phyloP scores from a whole-genome alignment of 2,797 vertebrate genomes.

The Apodemus agrarius region DNA sequence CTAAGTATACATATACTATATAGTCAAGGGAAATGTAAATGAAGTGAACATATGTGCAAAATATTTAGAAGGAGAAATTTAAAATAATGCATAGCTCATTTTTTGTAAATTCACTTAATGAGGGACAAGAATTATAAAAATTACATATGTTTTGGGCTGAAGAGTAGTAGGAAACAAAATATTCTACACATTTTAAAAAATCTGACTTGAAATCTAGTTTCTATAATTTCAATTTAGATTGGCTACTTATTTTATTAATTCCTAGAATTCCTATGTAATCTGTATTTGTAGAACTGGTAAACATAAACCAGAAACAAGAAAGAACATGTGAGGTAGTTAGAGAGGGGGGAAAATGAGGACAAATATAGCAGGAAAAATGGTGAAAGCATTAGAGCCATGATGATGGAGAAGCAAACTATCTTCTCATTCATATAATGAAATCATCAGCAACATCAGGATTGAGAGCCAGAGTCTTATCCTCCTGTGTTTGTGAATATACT shows the following conservation, averaged over 20 bases:
- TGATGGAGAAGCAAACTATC: background rate
- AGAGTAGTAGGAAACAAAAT: background rate
- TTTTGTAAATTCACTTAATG: background rate
- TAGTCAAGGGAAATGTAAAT: background rate
- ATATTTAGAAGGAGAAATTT: background rate
- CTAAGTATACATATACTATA: background rate
- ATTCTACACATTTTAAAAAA: background rate
- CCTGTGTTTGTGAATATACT: background rate
- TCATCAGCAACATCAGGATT: background rate
- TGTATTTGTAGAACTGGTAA: background rate
- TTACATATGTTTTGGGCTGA: background rate
- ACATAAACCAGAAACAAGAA: conserved; percentile 3
- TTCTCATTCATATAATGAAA: background rate
- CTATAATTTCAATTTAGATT: background rate
- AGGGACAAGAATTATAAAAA: background rate
- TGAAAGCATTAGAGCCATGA: background rate
- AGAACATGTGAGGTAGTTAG: background rate
- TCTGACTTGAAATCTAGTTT: background rate
- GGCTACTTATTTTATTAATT: background rate
- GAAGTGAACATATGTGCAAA: background rate
- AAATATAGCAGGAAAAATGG: background rate
- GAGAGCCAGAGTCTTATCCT: background rate
- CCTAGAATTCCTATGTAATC: background rate
- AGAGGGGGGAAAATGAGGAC: background rate
- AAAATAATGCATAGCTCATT: background rate